A percentile compares a stretch with the other conserved stretches of the same genome.
These are phyloP conservation scores for Dicerorhinus sumatrensis DNA, from an alignment of 2,113 vertebrate genomes.

Conservation along the genomic window DNA sequence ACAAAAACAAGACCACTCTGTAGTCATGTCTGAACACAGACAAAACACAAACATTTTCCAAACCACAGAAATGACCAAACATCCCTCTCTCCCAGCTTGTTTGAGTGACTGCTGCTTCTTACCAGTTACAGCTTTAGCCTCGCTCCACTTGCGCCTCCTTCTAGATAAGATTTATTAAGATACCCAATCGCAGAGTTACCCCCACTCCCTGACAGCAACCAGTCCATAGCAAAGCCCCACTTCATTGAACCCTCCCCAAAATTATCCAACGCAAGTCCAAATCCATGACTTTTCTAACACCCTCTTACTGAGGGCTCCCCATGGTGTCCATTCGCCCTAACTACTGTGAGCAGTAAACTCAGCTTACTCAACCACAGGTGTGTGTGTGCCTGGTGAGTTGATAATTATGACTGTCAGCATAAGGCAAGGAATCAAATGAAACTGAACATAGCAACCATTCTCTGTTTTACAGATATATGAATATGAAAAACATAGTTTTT, in stretches of 20 bases:
- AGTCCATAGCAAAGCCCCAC: not conserved
- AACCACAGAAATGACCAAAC: not conserved
- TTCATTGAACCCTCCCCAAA: not conserved
- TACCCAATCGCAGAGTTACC: not conserved
- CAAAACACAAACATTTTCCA: not conserved
- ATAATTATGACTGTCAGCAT: not conserved
- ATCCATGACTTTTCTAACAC: not conserved
- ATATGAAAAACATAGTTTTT: not conserved
- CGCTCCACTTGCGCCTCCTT: not conserved
- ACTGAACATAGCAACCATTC: not conserved
- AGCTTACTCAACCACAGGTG: not conserved
- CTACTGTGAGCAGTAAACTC: not conserved
- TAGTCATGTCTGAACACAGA: not conserved
- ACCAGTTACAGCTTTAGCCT: not conserved
- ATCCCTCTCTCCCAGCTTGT: not conserved
- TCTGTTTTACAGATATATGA: slow-evolving; percentile 6
- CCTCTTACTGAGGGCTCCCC: not conserved
- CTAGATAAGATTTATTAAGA: not conserved
- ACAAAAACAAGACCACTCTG: not conserved
- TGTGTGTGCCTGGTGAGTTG: not conserved
- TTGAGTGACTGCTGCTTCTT: not conserved
- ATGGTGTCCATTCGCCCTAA: not conserved
- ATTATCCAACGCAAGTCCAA: not conserved
- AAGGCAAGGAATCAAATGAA: not conserved
- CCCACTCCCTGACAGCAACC: not conserved